Conservation (phyloP, 2,888 invertebrate genomes). For the Scrobipalpa atriplicella region DNA sequence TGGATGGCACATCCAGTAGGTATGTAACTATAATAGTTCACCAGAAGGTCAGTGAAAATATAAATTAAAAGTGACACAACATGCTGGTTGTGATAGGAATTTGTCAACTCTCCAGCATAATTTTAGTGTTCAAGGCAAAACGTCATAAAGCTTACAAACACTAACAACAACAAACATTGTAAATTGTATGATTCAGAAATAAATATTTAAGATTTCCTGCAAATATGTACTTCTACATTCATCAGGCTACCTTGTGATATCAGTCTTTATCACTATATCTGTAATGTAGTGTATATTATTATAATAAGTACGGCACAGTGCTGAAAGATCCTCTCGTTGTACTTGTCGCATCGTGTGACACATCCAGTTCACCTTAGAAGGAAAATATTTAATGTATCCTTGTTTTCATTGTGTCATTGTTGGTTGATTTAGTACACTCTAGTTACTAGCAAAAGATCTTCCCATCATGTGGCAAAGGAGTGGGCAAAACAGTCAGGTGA, state of each 20-base stretch:
- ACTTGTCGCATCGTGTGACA: constrained; percentile 41
- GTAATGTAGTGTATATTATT: constrained; percentile 68
- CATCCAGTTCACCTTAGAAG: constrained; percentile 5
- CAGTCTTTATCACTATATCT: constrained; percentile 73
- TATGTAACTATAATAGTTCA: neutral
- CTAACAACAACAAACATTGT: neutral
- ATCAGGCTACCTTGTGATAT: constrained; percentile 69
- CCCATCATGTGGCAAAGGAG: constrained; percentile 61
- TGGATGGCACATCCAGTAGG: neutral
- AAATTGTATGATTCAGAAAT: neutral
- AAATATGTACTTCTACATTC: constrained; percentile 35
- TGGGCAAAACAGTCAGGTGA: constrained; percentile 60
- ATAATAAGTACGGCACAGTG: constrained; percentile 50
- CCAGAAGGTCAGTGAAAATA: neutral
- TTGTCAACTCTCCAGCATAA: constrained; percentile 23
- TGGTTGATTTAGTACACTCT: neutral
- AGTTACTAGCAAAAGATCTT: constrained; percentile 23
- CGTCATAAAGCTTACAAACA: neutral
- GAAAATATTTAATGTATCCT: constrained; percentile 12
- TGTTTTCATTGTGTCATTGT: neutral
- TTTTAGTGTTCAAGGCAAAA: constrained; percentile 19
- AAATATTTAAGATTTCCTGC: neutral
- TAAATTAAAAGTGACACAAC: constrained; percentile 7
- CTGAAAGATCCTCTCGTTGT: constrained; percentile 57
- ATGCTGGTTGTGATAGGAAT: neutral